Base-by-base conservation (phyloP, 2,113 vertebrate species). In the Sprattus sprattus region DNA sequence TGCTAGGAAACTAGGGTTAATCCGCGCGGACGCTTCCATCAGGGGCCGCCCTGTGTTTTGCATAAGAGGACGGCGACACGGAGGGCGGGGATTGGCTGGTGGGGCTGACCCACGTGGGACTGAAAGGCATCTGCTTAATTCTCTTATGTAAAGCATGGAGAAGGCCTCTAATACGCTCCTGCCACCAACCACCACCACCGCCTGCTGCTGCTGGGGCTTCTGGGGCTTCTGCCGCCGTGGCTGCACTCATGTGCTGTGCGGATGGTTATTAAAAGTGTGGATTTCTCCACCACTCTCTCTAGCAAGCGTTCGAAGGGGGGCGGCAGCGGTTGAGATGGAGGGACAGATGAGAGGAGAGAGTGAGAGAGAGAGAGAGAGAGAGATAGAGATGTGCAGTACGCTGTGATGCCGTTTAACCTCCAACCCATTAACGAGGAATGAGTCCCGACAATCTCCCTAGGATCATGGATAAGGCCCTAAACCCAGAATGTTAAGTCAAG, bases 141-240 rank as follows among this genome's bases (percentile, higher is more conserved):
- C 91, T 87, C 88, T 95, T 96, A 94, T 91, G 91, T 95, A 95
- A 95, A 94, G 89, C 64, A 71, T 89, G 89, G 83, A 91, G 92
- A 87, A 88, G 92, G 64, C 64, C 54, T 60, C 18, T 93, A 93
- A 92, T 93, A 90, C 88, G 93, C 87, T 93, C 87, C 85, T 89
- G 25, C 64, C 11, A 71, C 64, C n/a, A 25, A 71, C 64, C n/a
- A 49, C 47, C 25, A 28, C 64, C 54, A 22, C 54, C 20, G 20
- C 54, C 54, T 22, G 20, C 54, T 22, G 18, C 54, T 57, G 52
- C 16, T 57, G 16, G 16, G 20, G 54, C 54, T 60, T 6, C 54
- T 6, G 54, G 54, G 54, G 54, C 54, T 60, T 60, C 54, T 60
- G 54, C 18, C 22, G 54, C 54, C 6, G 54, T 54, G 13, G 16